Evolutionary conservation across 2,888 invertebrate genomes (phyloP).

Genomic region (Scaptomyza polygonia): DNA sequence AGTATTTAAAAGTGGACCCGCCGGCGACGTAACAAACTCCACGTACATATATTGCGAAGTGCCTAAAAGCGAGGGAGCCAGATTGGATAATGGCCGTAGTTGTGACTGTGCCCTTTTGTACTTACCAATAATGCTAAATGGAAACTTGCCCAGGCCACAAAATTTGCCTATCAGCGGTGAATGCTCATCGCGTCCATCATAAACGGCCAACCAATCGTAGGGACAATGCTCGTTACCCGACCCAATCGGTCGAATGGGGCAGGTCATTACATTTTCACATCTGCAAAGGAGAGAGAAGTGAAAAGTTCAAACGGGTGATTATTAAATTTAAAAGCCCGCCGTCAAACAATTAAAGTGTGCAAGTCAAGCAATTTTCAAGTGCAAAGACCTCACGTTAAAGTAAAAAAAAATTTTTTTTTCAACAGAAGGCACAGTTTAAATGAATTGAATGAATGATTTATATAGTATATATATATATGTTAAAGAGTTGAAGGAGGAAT

Average conservation of each 20-base stretch:
- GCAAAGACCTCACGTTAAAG: background rate
- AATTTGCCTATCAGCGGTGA: slow-evolving; percentile 95
- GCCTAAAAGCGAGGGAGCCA: slow-evolving; percentile 81
- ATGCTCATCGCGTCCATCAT: slow-evolving; percentile 95
- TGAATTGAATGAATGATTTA: slow-evolving; percentile 38
- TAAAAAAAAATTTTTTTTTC: background rate
- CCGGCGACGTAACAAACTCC: slow-evolving; percentile 94
- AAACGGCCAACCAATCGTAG: slow-evolving; percentile 94
- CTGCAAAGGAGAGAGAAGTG: slow-evolving; percentile 81
- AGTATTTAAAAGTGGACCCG: slow-evolving; percentile 94
- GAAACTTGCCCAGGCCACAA: slow-evolving; percentile 96
- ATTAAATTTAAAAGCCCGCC: slow-evolving; percentile 48
- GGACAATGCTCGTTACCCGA: slow-evolving; percentile 95
- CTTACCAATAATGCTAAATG: slow-evolving; percentile 93
- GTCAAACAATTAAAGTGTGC: slow-evolving; percentile 47
- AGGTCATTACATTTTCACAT: slow-evolving; percentile 97
- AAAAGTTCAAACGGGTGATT: slow-evolving; percentile 26
- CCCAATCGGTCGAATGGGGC: slow-evolving; percentile 95
- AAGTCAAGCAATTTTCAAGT: slow-evolving; percentile 29
- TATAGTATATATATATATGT: background rate
- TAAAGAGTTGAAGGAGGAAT: slow-evolving; percentile 4
- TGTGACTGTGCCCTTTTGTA: slow-evolving; percentile 25
- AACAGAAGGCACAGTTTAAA: slow-evolving; percentile 12
- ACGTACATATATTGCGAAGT: slow-evolving; percentile 95
- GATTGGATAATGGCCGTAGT: slow-evolving; percentile 1